Conservation (phyloP, 2,113 vertebrate genomes). For the Monarcha castaneiventris region DNA sequence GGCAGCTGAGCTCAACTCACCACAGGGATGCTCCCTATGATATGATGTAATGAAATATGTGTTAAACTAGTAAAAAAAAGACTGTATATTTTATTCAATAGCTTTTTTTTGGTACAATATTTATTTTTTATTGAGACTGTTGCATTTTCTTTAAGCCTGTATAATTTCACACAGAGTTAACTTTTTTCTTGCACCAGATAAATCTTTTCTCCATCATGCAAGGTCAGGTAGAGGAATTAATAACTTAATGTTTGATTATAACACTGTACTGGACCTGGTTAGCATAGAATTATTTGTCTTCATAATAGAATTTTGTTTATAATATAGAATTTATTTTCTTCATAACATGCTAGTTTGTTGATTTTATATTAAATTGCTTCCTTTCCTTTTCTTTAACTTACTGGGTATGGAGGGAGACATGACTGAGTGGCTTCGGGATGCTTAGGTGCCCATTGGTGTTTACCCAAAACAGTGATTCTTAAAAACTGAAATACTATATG, state of each 20-base stretch:
- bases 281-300: neutral
- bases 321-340: neutral
- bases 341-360: neutral
- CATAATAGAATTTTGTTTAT: neutral
- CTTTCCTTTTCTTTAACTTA: neutral
- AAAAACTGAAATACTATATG: neutral
- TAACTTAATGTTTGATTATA: neutral
- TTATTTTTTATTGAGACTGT: neutral
- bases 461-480: neutral
- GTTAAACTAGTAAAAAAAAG: neutral
- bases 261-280: neutral
- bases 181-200: neutral
- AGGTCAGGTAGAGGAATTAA: neutral
- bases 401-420: neutral
- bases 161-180: neutral
- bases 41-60: neutral
- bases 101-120: rapidly evolving
- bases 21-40: neutral
- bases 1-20: neutral
- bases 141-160: neutral
- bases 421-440: neutral
- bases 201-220: neutral
- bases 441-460: rapidly evolving
- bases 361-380: neutral
- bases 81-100: neutral